phyloP scores from a whole-genome alignment of 2,797 vertebrate genomes.

The Okamejei kenojei region DNA sequence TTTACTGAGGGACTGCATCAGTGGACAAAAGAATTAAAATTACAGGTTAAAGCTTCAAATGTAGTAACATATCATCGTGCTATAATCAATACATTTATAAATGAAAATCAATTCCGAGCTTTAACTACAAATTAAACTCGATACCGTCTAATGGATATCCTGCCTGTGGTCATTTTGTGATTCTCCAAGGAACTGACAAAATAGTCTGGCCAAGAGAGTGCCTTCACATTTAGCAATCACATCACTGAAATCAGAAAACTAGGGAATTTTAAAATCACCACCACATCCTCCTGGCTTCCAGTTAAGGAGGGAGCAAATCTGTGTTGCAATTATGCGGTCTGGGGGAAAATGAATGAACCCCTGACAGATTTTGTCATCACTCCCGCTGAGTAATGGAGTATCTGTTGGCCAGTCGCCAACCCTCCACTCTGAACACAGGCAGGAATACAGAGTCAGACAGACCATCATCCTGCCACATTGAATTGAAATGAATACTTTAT shows the following conservation, averaged over 20 bases:
- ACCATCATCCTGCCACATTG: not conserved
- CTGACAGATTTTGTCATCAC: slow-evolving; percentile 2
- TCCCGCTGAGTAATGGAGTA: not conserved
- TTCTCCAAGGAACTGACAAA: not conserved
- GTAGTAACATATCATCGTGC: not conserved
- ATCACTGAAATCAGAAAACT: not conserved
- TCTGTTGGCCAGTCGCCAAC: not conserved
- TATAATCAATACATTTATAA: not conserved
- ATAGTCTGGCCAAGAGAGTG: not conserved
- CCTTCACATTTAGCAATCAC: not conserved
- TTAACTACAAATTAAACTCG: slow-evolving; percentile 15
- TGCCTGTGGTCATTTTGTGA: not conserved
- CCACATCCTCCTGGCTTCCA: slow-evolving; percentile 31
- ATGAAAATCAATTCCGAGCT: not conserved
- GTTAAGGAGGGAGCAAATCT: not conserved
- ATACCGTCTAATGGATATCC: not conserved
- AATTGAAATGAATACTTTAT: too few relatives aligned
- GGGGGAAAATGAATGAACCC: not conserved
- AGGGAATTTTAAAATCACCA: not conserved
- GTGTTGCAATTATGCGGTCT: not conserved
- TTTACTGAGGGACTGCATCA: not conserved
- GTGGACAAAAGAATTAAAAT: not conserved
- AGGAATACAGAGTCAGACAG: not conserved
- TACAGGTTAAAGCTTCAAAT: not conserved
- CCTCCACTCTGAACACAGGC: not conserved